phyloP scores from a whole-genome alignment of 1,140 invertebrate species.

The Temnothorax longispinosus region DNA sequence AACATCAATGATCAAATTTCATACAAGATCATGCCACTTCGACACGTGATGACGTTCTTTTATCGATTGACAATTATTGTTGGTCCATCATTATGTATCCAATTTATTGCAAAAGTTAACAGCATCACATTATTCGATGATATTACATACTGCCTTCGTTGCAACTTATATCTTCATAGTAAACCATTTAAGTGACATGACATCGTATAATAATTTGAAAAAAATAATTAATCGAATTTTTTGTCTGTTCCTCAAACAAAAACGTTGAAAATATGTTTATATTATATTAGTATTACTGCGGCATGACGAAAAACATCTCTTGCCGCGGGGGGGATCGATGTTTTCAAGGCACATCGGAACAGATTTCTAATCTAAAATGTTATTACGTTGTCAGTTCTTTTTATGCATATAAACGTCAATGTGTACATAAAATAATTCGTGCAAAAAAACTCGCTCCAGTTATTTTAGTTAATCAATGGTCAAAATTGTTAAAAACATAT shows the following conservation, averaged over 20 bases:
- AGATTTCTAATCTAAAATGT: constrained; percentile 36
- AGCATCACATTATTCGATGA: not conserved
- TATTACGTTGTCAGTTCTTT: not conserved
- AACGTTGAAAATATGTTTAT: constrained; percentile 15
- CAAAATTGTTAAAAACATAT: constrained; percentile 7
- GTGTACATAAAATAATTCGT: constrained; percentile 22
- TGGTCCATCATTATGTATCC: not conserved
- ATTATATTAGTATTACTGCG: not conserved
- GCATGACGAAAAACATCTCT: constrained; percentile 38
- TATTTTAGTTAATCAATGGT: constrained; percentile 21
- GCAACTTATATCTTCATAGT: not conserved
- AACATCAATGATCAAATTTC: constrained; percentile 27
- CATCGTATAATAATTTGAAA: not conserved
- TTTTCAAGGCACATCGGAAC: constrained; percentile 19
- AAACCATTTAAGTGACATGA: no score
- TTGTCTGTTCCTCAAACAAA: not conserved
- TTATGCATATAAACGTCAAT: constrained; percentile 20
- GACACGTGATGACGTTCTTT: constrained; percentile 4
- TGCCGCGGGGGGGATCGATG: constrained; percentile 6
- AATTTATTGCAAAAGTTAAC: constrained; percentile 26
- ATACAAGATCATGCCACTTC: not conserved
- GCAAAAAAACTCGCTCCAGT: constrained; percentile 11
- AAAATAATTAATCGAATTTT: constrained; percentile 3
- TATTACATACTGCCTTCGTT: not conserved
- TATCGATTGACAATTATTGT: constrained; percentile 10